Evolutionary conservation across 2,888 invertebrate genomes (phyloP).

Genomic region (Phasia obesa): DNA sequence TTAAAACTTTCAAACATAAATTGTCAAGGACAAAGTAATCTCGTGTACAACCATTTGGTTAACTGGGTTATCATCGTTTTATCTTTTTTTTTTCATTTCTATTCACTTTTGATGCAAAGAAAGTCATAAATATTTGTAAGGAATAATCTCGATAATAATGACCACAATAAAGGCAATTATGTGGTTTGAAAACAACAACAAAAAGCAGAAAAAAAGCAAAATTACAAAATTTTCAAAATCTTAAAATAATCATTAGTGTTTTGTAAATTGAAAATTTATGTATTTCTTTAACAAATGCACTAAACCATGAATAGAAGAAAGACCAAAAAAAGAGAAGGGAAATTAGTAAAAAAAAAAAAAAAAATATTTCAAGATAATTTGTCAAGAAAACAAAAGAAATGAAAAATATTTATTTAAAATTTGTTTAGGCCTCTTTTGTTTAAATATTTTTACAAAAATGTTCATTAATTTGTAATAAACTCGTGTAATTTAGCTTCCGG

Average conservation of each 20-base stretch:
- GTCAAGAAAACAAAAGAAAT: constrained; percentile 14
- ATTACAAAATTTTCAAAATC: constrained; percentile 38
- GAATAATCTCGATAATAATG: constrained; percentile 60
- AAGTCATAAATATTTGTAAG: constrained; percentile 48
- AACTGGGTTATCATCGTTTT: neutral
- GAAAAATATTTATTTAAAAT: neutral
- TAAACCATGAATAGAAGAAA: constrained; percentile 7
- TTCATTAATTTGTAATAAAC: constrained; percentile 50
- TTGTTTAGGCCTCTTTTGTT: constrained; percentile 29
- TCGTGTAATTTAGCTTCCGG: constrained; percentile 38
- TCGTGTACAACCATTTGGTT: neutral
- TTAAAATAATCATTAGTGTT: constrained; percentile 47
- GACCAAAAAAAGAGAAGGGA: constrained; percentile 3
- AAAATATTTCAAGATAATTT: constrained; percentile 37
- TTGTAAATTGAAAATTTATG: constrained; percentile 44
- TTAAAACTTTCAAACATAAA: too few species aligned
- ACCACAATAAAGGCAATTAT: constrained; percentile 66
- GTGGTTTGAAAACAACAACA: constrained; percentile 55
- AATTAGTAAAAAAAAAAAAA: constrained; percentile 27
- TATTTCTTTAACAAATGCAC: constrained; percentile 3
- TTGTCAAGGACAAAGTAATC: too few species aligned
- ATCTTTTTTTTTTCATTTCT: neutral
- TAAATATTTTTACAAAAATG: constrained; percentile 11
- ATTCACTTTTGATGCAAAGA: constrained; percentile 47
- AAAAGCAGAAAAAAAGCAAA: too few species aligned